Percentiles rank a stretch among this genome's conserved stretches.
Evolutionary conservation across 2,888 invertebrate genomes (phyloP).

Genomic region (Stictocephala bisonia): DNA sequence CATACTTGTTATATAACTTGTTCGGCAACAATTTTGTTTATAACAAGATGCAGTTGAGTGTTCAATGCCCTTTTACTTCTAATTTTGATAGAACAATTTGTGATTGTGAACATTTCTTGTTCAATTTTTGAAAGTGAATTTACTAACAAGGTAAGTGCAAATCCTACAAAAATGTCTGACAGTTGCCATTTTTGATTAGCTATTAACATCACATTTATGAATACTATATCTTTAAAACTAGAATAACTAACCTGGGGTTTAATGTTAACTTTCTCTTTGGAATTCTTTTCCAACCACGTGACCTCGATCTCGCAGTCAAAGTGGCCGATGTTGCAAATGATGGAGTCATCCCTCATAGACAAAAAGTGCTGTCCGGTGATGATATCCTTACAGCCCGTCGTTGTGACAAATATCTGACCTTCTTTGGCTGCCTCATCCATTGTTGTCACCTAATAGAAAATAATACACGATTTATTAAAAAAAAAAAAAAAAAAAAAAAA

Average conservation of each 20-base stretch:
- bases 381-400: slow-evolving; percentile 96
- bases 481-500: neutral
- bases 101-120: too few species aligned
- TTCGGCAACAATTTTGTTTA: too few species aligned
- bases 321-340: slow-evolving; percentile 99
- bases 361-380: slow-evolving; percentile 88
- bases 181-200: too few species aligned
- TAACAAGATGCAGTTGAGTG: too few species aligned
- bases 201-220: too few species aligned
- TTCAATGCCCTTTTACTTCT: too few species aligned
- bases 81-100: too few species aligned
- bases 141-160: too few species aligned
- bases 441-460: slow-evolving; percentile 82
- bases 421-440: slow-evolving; percentile 94
- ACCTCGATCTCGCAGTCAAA: slow-evolving; percentile 99
- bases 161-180: too few species aligned
- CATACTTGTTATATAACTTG: too few species aligned
- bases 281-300: slow-evolving; percentile 93
- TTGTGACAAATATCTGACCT: slow-evolving; percentile 96
- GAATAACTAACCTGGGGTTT: slow-evolving; percentile 86
- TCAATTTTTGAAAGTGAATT: too few species aligned
- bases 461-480: neutral
- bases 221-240: too few species aligned
- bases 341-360: slow-evolving; percentile 94
- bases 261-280: slow-evolving; percentile 87